These are phyloP conservation scores for Sula dactylatra DNA, from an alignment of 2,113 vertebrate genomes.

Conservation along the genomic window DNA sequence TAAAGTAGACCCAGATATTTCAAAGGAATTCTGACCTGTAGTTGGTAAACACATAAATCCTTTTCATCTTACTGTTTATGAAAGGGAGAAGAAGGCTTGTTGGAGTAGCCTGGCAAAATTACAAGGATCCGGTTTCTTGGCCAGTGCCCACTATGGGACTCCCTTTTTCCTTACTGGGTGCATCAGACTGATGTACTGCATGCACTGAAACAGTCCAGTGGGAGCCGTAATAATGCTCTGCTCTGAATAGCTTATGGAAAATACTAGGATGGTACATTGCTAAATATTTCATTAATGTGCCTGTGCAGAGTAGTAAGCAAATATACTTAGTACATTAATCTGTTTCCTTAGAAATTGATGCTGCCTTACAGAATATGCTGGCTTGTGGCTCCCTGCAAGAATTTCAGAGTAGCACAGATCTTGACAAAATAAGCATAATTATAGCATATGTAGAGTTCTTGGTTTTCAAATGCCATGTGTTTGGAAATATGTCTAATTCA, in stretches of 20 bases:
- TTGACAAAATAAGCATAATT: background rate
- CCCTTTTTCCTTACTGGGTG: background rate
- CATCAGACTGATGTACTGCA: background rate
- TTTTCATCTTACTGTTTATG: background rate
- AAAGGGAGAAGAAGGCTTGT: background rate
- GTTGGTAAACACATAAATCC: background rate
- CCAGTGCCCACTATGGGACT: background rate
- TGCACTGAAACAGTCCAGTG: background rate
- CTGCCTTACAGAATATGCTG: background rate
- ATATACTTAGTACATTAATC: background rate
- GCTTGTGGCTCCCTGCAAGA: background rate
- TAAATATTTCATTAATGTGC: background rate
- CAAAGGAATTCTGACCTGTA: background rate
- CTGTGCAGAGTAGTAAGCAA: background rate
- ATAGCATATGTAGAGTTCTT: background rate
- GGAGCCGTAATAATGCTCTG: background rate
- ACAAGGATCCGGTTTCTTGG: background rate
- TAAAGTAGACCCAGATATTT: background rate
- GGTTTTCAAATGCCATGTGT: background rate
- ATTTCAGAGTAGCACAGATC: background rate
- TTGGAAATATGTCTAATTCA: background rate
- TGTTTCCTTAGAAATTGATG: background rate
- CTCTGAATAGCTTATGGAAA: background rate
- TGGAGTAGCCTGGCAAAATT: background rate
- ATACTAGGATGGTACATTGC: background rate